Conservation (phyloP, 64 coral and sea anemone genomes). For the Porites australiensis region DNA sequence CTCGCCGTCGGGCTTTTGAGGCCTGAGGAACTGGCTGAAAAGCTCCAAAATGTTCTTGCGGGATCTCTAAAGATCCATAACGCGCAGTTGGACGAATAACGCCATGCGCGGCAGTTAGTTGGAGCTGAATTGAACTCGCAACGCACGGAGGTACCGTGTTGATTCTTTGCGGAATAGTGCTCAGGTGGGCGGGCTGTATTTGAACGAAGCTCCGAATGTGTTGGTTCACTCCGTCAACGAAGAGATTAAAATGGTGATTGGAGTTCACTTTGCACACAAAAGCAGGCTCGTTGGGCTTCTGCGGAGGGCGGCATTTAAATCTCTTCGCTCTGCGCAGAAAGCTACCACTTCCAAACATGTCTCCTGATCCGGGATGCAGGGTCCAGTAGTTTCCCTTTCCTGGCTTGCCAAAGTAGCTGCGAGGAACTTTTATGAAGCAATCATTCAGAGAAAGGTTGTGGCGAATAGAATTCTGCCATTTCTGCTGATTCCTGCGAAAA, state of each 20-base stretch:
- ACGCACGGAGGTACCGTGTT: constrained; percentile 5
- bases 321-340: constrained; percentile 87
- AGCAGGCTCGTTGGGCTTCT: constrained; percentile 85
- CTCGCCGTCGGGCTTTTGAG: constrained; percentile 21
- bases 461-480: constrained; percentile 88
- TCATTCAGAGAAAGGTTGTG: constrained; percentile 86
- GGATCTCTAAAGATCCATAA: constrained; percentile 3
- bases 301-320: constrained; percentile 83
- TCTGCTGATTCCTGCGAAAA: constrained; percentile 93
- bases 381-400: constrained; percentile 95
- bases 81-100: constrained; percentile 26
- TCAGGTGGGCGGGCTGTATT: constrained; percentile 20
- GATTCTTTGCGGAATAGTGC: constrained; percentile 25
- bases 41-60: not conserved
- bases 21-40: constrained; percentile 26
- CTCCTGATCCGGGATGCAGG: constrained; percentile 80
- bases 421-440: constrained; percentile 92
- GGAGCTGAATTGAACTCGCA: not conserved
- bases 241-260: constrained; percentile 80
- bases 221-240: constrained; percentile 20
- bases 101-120: not conserved
- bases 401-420: constrained; percentile 90
- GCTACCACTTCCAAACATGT: constrained; percentile 92
- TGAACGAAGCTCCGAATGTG: not conserved
- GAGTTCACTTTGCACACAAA: constrained; percentile 84